phyloP scores from a whole-genome alignment of 2,113 vertebrate species.

The Chaenogobius annularis region DNA sequence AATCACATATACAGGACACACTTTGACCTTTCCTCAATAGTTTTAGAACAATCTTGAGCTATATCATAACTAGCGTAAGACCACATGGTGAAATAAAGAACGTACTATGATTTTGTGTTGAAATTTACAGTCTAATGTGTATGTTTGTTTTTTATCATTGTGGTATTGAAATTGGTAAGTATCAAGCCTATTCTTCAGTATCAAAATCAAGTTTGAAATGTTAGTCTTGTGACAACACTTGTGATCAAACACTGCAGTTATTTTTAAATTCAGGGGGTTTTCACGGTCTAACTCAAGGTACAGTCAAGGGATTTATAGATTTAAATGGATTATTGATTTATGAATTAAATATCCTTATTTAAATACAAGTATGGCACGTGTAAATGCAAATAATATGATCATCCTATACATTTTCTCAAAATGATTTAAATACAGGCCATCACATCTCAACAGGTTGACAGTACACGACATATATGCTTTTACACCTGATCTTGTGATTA shows the following conservation, averaged over 20 bases:
- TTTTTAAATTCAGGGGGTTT: neutral
- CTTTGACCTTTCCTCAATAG: too few species aligned
- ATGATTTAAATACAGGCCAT: neutral
- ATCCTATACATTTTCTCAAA: neutral
- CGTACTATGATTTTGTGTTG: too few species aligned
- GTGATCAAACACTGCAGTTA: neutral
- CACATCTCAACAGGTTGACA: neutral
- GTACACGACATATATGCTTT: neutral
- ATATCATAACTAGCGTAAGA: too few species aligned
- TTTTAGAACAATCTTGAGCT: too few species aligned
- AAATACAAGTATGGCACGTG: neutral
- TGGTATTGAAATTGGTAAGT: too few species aligned
- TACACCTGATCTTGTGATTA: slow-evolving; percentile 43
- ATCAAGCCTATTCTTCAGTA: too few species aligned
- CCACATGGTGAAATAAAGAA: too few species aligned
- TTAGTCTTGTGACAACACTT: too few species aligned
- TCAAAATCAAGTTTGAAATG: too few species aligned
- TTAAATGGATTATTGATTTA: neutral
- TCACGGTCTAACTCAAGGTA: neutral
- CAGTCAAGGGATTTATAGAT: slow-evolving; percentile 1
- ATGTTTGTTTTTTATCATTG: too few species aligned
- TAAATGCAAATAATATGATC: neutral
- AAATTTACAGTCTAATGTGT: too few species aligned
- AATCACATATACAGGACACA: too few species aligned
- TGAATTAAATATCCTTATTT: neutral